Percentiles rank a stretch among this genome's conserved stretches.
phyloP scores from a whole-genome alignment of 2,888 invertebrate genomes.

The Dynastes hyllus region DNA sequence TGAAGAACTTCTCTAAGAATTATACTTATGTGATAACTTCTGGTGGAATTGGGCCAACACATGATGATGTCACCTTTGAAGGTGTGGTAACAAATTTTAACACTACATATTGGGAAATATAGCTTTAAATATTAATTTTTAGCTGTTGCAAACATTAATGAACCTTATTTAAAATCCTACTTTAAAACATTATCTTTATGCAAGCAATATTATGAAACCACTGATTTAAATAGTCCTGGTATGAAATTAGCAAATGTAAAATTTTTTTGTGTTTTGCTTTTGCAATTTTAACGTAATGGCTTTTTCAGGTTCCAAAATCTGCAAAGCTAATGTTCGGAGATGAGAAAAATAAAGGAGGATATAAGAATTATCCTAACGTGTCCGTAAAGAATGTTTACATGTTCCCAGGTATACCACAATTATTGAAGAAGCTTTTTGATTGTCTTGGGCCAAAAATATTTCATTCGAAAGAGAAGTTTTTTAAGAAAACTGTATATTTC shows the following conservation, averaged over 20 bases:
- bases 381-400: conserved; percentile 78
- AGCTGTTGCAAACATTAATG: no score
- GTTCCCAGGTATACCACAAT: conserved; percentile 81
- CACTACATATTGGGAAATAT: background rate
- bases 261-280: background rate
- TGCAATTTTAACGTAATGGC: background rate
- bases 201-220: conserved; percentile 68
- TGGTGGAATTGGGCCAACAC: conserved; percentile 86
- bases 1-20: conserved; percentile 74
- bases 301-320: conserved; percentile 73
- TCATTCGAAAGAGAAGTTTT: conserved; percentile 67
- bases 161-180: no score
- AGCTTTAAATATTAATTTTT: conserved; percentile 4
- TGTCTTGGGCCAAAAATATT: conserved; percentile 67
- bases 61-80: conserved; percentile 85
- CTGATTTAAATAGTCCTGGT: conserved; percentile 68
- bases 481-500: conserved; percentile 69
- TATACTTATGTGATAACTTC: conserved; percentile 82
- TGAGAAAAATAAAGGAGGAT: conserved; percentile 55
- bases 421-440: conserved; percentile 70
- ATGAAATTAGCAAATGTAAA: conserved; percentile 69
- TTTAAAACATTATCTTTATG: conserved; percentile 71
- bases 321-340: conserved; percentile 70
- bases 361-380: conserved; percentile 70
- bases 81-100: conserved; percentile 67